Percentiles rank a stretch among this genome's conserved stretches.
Evolutionary conservation across 37 sponge, comb jelly and placozoan genomes (phyloP).

Genomic region (Amphimedon queenslandica): DNA sequence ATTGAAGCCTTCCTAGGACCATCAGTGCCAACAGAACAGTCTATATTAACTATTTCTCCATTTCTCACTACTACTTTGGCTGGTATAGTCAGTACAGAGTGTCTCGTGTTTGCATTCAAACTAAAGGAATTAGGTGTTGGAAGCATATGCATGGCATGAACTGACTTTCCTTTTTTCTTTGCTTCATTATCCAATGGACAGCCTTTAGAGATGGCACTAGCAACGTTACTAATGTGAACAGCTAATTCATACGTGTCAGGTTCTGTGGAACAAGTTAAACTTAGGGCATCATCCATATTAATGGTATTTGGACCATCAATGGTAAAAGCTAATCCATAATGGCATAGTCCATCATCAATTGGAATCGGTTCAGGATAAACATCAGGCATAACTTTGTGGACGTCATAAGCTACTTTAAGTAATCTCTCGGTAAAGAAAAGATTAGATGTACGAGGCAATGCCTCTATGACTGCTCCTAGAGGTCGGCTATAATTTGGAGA

Average conservation of each 20-base stretch:
- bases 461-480: constrained; percentile 45
- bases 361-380: neutral
- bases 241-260: constrained; percentile 36
- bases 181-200: constrained; percentile 16
- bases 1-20: constrained; percentile 23
- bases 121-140: too few species aligned
- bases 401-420: constrained; percentile 18
- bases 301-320: constrained; percentile 60
- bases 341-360: neutral
- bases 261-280: constrained; percentile 6
- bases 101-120: constrained; percentile 15
- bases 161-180: constrained; percentile 4
- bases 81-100: constrained; percentile 23
- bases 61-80: constrained; percentile 3
- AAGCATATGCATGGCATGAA: too few species aligned
- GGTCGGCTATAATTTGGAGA: constrained; percentile 18
- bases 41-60: neutral
- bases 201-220: constrained; percentile 4
- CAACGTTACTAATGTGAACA: constrained; percentile 54
- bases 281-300: constrained; percentile 69
- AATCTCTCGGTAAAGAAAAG: constrained; percentile 46
- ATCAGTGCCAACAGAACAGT: neutral
- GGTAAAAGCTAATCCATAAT: constrained; percentile 53
- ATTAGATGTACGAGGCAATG: constrained; percentile 29
- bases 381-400: constrained; percentile 1